phyloP scores from a whole-genome alignment of 2,113 vertebrate genomes.

The Acrocephalus arundinaceus region DNA sequence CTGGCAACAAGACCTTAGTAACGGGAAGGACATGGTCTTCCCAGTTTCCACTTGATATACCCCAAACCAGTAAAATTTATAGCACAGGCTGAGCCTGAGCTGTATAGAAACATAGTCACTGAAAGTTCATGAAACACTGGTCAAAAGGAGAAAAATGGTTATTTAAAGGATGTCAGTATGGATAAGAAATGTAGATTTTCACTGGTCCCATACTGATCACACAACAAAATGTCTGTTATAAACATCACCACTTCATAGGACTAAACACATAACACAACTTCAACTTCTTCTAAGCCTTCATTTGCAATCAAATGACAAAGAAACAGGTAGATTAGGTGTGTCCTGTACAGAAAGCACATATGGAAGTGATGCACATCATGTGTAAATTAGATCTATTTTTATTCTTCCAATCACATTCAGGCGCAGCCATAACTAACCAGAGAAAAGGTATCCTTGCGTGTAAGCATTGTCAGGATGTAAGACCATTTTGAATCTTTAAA shows the following conservation, averaged over 20 bases:
- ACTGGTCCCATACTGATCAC: background rate
- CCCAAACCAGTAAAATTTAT: background rate
- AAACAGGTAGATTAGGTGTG: background rate
- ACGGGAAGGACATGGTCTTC: background rate
- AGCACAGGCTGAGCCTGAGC: background rate
- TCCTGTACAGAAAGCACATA: background rate
- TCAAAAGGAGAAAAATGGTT: background rate
- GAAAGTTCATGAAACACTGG: background rate
- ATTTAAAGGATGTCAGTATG: background rate
- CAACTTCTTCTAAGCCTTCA: background rate
- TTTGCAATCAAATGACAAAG: background rate
- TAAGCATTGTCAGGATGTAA: background rate
- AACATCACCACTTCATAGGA: background rate
- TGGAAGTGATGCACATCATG: background rate
- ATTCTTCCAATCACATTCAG: background rate
- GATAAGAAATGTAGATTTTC: background rate
- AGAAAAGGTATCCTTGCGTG: background rate
- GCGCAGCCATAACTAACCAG: fast-evolving
- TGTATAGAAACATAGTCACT: background rate
- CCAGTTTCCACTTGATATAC: background rate
- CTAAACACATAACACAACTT: background rate
- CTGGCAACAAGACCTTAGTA: background rate
- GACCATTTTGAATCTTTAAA: background rate
- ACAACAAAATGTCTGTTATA: background rate
- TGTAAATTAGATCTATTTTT: background rate